Base-by-base conservation (phyloP, 2,113 vertebrate species). In the Sinocyclocheilus anophthalmus region DNA sequence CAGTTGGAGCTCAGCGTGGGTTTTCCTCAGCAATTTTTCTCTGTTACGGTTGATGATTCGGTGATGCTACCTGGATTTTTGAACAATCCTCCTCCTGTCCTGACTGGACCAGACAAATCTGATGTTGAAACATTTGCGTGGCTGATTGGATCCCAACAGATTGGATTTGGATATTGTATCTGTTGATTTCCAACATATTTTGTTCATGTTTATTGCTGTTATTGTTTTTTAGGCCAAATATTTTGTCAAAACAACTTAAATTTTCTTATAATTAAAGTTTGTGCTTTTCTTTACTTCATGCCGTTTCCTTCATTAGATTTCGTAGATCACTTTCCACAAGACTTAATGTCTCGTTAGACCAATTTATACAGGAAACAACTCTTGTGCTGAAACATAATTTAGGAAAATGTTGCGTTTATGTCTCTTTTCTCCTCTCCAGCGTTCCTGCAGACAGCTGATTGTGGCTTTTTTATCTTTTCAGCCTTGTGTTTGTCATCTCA, bases 241-340 rank as follows among this genome's bases (percentile, higher is more conserved):
- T 45, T 85, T 79, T 70, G 61, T 57, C 33, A 61, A 63, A 57
- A 87, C 59, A 59, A 26, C 53, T 70, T 30, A 6, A 11, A 11
- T 33, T 78, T 24, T 13, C 39, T 61, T 87, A 22, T 83, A 69
- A 87, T 87, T 42, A 76, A 87, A 76, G 13, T 61, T n/a, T 80
- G 55, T 63, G 77, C 33, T 45, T 65, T 76, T 42, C 6, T 67
- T 84, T 72, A 22, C 18, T 10, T 12, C 3, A n/a, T 42, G 3
- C 20, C 0, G 37, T 26, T 48, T 45, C 11, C 5, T 78, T 39
- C 39, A 24, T 12, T 6, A 72, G 50, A n/a, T 57, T 57, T 42
- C 20, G 1, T 13, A 42, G 8, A 12, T 57, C 16, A 12, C 26
- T 18, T 12, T 57, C 4, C 48, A 55, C 14, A 0, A 76, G 75